These are phyloP conservation scores for Alexandromys oeconomus DNA, from an alignment of 2,797 vertebrate genomes.

Conservation along the genomic window DNA sequence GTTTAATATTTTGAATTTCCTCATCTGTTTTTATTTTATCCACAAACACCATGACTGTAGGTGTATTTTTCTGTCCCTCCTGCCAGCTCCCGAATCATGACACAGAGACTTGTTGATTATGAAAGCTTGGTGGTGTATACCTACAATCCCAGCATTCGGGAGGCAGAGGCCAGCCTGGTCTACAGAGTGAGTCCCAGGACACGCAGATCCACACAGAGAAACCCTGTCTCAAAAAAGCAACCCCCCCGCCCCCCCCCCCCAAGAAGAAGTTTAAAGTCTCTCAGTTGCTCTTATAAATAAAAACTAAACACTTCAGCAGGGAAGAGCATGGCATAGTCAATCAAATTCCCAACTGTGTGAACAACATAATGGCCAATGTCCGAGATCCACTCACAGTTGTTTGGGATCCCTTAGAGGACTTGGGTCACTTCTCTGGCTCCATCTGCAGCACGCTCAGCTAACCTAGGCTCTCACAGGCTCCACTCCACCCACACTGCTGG, in stretches of 20 bases:
- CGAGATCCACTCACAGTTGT: neutral
- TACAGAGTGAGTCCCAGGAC: neutral
- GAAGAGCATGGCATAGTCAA: neutral
- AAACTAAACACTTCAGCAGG: neutral
- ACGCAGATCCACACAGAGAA: neutral
- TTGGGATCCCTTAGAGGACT: neutral
- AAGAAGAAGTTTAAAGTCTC: neutral
- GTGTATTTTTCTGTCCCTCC: neutral
- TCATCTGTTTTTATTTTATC: neutral
- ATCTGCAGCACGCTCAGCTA: neutral
- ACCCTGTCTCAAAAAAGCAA: neutral
- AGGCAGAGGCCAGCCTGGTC: neutral
- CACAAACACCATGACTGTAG: neutral
- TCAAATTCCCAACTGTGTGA: neutral
- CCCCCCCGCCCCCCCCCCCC: too few species aligned
- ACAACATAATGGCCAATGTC: neutral
- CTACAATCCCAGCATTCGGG: neutral
- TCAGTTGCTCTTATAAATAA: neutral
- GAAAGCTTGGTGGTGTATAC: neutral
- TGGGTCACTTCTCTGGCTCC: too few species aligned
- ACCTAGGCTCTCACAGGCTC: neutral
- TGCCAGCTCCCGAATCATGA: neutral
- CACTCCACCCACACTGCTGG: neutral
- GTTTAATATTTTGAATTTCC: neutral
- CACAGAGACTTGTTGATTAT: neutral